Evolutionary conservation across 1,140 invertebrate species (phyloP).

Genomic region (Myzus persicae): DNA sequence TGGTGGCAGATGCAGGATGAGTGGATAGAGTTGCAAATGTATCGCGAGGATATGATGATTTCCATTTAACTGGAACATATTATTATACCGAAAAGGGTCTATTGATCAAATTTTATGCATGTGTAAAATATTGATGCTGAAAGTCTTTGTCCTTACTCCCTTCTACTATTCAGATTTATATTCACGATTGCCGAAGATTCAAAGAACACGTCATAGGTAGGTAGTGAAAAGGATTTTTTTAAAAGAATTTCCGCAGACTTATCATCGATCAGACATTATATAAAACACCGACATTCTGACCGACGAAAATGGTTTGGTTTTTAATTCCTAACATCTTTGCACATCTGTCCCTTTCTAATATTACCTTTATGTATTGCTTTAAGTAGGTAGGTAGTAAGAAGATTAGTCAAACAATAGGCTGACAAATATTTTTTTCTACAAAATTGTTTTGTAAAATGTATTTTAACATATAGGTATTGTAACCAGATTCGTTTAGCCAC

Average conservation of each 20-base stretch:
- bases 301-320: neutral
- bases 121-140: neutral
- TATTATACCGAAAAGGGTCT: conserved; percentile 40
- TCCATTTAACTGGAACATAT: conserved; percentile 25
- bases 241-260: neutral
- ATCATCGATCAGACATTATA: neutral
- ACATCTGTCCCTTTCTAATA: conserved; percentile 2
- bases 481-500: neutral
- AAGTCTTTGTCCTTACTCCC: neutral
- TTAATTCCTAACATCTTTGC: neutral
- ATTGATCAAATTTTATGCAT: conserved; percentile 15
- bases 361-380: conserved; percentile 13
- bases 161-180: neutral
- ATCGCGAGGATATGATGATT: neutral
- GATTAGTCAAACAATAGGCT: neutral
- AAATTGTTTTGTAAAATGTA: neutral
- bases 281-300: neutral
- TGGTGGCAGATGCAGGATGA: conserved; percentile 8
- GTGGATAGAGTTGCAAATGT: conserved; percentile 23
- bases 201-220: neutral
- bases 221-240: neutral
- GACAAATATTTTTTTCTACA: neutral
- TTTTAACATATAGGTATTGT: neutral
- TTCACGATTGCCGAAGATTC: neutral
- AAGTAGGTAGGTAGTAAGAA: neutral